A percentile compares a stretch with the other conserved stretches of the same genome.
Conservation (phyloP, 2,888 invertebrate genomes). For the Amphiduros pacificus region DNA sequence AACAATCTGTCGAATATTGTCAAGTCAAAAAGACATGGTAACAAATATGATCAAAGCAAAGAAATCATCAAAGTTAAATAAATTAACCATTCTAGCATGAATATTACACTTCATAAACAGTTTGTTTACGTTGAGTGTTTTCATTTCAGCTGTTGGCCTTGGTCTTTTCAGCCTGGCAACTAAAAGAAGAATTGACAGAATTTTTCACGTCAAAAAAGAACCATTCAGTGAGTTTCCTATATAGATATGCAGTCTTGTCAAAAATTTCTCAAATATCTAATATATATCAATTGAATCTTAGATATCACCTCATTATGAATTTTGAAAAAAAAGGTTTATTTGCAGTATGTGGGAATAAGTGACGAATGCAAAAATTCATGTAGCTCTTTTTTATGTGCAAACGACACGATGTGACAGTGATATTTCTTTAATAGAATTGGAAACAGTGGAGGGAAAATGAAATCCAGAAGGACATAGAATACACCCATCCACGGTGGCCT, state of each 20-base stretch:
- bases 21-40: background rate
- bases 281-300: too few species aligned
- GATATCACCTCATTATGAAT: too few species aligned
- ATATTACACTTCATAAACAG: too few species aligned
- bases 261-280: too few species aligned
- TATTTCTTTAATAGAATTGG: constrained; percentile 20
- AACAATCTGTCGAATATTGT: background rate
- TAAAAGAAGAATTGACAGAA: constrained; percentile 51
- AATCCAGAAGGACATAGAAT: constrained; percentile 45
- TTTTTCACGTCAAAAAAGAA: constrained; percentile 38
- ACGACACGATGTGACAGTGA: too few species aligned
- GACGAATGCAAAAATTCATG: too few species aligned
- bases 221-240: constrained; percentile 23
- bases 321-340: too few species aligned
- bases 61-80: too few species aligned
- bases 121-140: too few species aligned
- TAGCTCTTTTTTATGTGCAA: too few species aligned
- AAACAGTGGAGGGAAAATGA: constrained; percentile 39
- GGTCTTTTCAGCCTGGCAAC: constrained; percentile 47
- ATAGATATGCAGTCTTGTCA: background rate
- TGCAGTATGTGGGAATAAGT: too few species aligned
- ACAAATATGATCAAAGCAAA: background rate
- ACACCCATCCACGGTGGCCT: constrained; percentile 55
- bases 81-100: too few species aligned
- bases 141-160: constrained; percentile 44